Evolutionary conservation across 2,113 vertebrate genomes (phyloP), one percentile per base, ranked within the genome.

Genomic region (Sinocyclocheilus rhinocerous): DNA sequence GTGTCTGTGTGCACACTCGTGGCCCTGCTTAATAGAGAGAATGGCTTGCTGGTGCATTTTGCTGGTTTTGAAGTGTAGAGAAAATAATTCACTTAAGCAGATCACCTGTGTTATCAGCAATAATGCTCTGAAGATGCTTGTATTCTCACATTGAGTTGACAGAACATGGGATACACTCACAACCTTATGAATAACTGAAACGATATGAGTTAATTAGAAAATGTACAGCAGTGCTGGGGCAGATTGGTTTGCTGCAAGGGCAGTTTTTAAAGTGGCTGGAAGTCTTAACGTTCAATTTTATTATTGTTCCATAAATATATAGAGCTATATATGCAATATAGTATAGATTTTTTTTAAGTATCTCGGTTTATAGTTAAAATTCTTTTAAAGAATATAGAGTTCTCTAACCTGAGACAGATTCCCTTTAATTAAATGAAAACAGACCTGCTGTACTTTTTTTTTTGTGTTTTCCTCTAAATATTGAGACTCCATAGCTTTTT

Each of bases 181-280:
- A 90, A 88, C 88, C 89, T 90, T 91, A 91, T 90, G 92, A 93
- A 94, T 94, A 92, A 93, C 89, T 91, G 73, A 88, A 84, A 81
- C 88, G 88, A 88, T 92, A 87, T 84, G 85, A 92, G 93, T 91
- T 92, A 93, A 94, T 92, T 91, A 89, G 89, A 90, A 91, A 88
- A 84, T 88, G 91, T 91, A 86, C 91, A 91, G 87, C 88, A 76
- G 88, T 91, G 84, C 90, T 92, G 87, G 90, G 1, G 88, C 84
- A 61, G 90, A 91, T 92, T 87, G 85, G 88, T 92, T 88, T 86
- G 55, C 85, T 88, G 75, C 57, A 87, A 76, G 45, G 45, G 45
- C n/a, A 55, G 75, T 55, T 55, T 33, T 52, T 26, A 10, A 45
- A 45, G 42, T 45, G 9, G 16, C 50, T 77, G 15, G 24, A 55